A percentile compares a stretch with the other conserved stretches of the same genome.
phyloP scores from a whole-genome alignment of 2,797 vertebrate genomes.

The Characodon lateralis region DNA sequence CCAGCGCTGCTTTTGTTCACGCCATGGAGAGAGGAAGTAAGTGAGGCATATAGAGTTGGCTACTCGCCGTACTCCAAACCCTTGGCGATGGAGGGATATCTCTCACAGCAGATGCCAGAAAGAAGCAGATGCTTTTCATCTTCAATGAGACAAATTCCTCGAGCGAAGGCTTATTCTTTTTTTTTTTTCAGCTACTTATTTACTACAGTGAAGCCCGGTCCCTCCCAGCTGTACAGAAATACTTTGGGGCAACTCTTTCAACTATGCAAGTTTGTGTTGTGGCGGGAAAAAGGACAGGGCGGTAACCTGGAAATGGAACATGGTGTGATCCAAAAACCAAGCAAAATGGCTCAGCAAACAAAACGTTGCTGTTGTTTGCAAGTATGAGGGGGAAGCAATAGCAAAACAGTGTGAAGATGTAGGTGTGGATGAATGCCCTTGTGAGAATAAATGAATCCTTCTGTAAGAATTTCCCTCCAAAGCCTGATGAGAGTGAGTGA shows the following conservation, averaged over 20 bases:
- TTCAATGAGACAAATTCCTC: constrained; percentile 78
- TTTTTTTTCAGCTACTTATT: constrained; percentile 65
- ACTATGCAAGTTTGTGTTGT: constrained; percentile 38
- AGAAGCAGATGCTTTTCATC: constrained; percentile 81
- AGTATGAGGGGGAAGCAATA: constrained; percentile 43
- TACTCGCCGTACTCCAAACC: constrained; percentile 67
- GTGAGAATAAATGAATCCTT: constrained; percentile 40
- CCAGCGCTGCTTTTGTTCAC: constrained; percentile 46
- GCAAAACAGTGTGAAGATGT: constrained; percentile 35
- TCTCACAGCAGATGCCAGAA: constrained; percentile 77
- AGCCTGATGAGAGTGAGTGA: constrained; percentile 8
- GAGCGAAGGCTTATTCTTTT: constrained; percentile 73
- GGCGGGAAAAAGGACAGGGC: constrained; percentile 16
- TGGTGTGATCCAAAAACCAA: constrained; percentile 35
- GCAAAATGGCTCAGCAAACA: constrained; percentile 43
- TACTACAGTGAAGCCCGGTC: constrained; percentile 56
- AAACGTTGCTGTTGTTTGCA: constrained; percentile 42
- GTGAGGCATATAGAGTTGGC: constrained; percentile 69
- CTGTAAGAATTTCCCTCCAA: constrained; percentile 39
- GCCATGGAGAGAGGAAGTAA: constrained; percentile 51
- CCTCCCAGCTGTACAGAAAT: constrained; percentile 58
- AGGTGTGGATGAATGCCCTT: constrained; percentile 42
- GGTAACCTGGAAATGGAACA: constrained; percentile 29
- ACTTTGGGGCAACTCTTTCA: constrained; percentile 39
- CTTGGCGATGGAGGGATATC: constrained; percentile 75